phyloP scores from a whole-genome alignment of 1,140 invertebrate genomes.

The Procambarus virginalis region DNA sequence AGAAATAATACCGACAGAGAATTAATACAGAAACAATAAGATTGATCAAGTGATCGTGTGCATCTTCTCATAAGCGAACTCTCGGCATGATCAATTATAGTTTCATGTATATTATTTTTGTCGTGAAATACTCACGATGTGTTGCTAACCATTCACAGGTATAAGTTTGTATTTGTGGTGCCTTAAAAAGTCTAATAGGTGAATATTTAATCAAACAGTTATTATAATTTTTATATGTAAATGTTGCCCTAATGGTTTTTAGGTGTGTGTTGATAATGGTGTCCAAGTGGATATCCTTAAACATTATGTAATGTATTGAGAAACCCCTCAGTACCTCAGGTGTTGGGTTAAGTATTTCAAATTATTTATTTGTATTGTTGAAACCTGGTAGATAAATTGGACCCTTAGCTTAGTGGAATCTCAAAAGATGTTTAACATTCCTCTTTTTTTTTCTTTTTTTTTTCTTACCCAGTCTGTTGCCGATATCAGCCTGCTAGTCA shows the following conservation, averaged over 20 bases:
- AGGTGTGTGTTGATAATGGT: background rate
- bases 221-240: background rate
- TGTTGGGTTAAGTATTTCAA: background rate
- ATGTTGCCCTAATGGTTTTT: background rate
- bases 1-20: too few species aligned
- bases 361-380: background rate
- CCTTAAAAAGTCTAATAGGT: background rate
- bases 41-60: too few species aligned
- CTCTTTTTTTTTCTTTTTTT: background rate
- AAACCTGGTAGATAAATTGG: constrained; percentile 28
- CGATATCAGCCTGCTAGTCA: constrained; percentile 29
- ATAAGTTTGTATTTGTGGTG: background rate
- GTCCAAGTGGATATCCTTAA: background rate
- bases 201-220: background rate
- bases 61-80: background rate
- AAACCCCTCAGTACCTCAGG: background rate
- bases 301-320: background rate
- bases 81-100: background rate
- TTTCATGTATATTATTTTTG: background rate
- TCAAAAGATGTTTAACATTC: constrained; percentile 19
- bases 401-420: constrained; percentile 28
- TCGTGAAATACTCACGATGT: background rate
- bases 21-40: too few species aligned
- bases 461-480: constrained; percentile 22
- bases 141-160: background rate